Conservation (phyloP, 2,797 vertebrate genomes). For the Geotrypetes seraphini region DNA sequence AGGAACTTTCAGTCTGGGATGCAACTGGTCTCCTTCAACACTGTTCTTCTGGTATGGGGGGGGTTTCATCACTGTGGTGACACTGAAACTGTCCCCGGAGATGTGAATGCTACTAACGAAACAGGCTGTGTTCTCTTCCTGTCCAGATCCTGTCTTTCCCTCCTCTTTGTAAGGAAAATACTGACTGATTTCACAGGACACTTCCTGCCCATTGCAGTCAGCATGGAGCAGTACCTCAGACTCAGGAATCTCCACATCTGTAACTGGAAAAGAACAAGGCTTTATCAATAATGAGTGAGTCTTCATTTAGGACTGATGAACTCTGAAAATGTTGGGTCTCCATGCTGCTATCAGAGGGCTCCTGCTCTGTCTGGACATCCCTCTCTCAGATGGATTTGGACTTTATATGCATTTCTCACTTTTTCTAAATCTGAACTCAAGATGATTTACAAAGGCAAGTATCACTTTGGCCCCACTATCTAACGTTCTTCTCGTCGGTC, state of each 20-base stretch:
- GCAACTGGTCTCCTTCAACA: background rate
- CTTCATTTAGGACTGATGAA: too few species aligned
- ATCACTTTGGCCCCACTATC: too few species aligned
- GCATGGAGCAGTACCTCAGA: conserved; percentile 59
- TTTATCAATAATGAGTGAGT: too few species aligned
- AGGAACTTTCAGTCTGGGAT: conserved; percentile 44
- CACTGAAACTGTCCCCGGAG: conserved; percentile 47
- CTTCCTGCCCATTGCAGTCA: conserved; percentile 61
- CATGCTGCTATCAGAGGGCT: too few species aligned
- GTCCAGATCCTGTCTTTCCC: background rate
- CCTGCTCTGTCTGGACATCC: too few species aligned
- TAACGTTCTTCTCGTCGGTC: too few species aligned
- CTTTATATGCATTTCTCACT: too few species aligned
- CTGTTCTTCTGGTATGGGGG: background rate
- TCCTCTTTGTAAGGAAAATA: conserved; percentile 27
- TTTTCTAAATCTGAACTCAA: too few species aligned
- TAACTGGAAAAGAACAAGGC: conserved; percentile 37
- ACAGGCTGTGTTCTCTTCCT: conserved; percentile 5
- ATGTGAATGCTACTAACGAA: conserved; percentile 59
- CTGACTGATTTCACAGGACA: conserved; percentile 63
- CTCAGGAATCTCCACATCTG: conserved; percentile 49
- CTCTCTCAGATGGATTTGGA: too few species aligned
- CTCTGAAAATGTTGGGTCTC: too few species aligned
- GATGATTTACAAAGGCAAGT: too few species aligned
- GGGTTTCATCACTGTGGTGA: conserved; percentile 56